phyloP scores from a whole-genome alignment of 1,140 invertebrate species.

The Bombus haemorrhoidalis region DNA sequence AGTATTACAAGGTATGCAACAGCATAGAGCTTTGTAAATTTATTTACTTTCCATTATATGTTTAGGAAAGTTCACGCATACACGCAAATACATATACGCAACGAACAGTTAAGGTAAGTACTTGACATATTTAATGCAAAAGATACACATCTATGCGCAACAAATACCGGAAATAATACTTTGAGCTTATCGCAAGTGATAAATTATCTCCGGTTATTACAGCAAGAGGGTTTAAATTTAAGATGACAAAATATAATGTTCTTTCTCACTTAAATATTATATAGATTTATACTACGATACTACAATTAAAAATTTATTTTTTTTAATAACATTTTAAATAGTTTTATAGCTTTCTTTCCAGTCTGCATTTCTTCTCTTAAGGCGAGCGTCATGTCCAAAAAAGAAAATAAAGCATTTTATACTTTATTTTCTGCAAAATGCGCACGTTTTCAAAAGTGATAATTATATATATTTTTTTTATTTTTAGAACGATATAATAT shows the following conservation, averaged over 20 bases:
- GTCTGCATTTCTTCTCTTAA: not conserved
- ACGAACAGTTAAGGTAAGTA: not conserved
- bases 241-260: not conserved
- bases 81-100: not conserved
- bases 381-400: not conserved
- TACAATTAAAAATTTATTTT: not conserved
- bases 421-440: not conserved
- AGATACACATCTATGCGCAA: not conserved
- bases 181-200: too few relatives aligned
- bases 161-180: not conserved
- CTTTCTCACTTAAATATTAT: not conserved
- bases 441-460: not conserved
- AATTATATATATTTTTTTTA: conserved; percentile 12
- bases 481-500: not conserved
- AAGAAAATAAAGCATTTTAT: not conserved
- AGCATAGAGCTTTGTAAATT: conserved; percentile 3
- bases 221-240: conserved; percentile 4
- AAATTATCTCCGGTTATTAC: not conserved
- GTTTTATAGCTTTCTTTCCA: not conserved
- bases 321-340: not conserved
- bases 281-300: not conserved
- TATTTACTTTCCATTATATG: not conserved
- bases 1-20: not conserved
- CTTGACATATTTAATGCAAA: not conserved
- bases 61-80: not conserved